phyloP scores from a whole-genome alignment of 2,888 invertebrate genomes.

The Ischnura elegans region DNA sequence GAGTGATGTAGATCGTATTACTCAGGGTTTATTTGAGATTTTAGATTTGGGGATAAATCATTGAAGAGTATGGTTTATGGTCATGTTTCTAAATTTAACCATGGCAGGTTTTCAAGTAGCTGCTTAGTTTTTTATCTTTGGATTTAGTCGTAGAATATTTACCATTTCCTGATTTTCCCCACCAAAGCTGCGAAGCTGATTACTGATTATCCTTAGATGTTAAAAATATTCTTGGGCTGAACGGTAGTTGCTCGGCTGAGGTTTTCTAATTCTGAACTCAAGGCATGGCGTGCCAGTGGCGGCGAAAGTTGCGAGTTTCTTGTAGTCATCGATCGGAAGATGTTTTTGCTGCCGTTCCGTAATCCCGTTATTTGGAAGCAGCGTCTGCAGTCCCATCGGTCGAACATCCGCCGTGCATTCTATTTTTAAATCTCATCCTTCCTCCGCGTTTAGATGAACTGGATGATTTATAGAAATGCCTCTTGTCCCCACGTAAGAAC shows the following conservation, averaged over 20 bases:
- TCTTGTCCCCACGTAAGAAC: background rate
- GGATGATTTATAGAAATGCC: conserved; percentile 6
- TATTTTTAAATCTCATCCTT: conserved; percentile 9
- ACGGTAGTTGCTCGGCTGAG: background rate
- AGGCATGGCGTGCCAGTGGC: background rate
- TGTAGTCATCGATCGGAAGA: background rate
- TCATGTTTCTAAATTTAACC: no score
- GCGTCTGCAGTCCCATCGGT: background rate
- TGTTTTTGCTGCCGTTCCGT: background rate
- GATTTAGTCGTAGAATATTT: no score
- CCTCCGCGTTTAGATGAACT: background rate
- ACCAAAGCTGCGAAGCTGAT: no score
- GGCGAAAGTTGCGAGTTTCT: background rate
- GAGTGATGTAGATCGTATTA: no score
- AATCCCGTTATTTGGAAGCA: conserved; percentile 24
- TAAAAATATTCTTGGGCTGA: no score
- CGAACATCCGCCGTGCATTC: background rate
- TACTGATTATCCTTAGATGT: no score
- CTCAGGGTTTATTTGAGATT: no score
- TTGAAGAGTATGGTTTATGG: no score
- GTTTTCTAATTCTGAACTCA: background rate
- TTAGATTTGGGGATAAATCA: no score
- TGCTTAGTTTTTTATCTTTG: no score
- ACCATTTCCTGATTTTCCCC: no score
- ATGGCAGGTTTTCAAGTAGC: no score